phyloP scores from a whole-genome alignment of 2,888 invertebrate species.

The Palloptera scutellata region DNA sequence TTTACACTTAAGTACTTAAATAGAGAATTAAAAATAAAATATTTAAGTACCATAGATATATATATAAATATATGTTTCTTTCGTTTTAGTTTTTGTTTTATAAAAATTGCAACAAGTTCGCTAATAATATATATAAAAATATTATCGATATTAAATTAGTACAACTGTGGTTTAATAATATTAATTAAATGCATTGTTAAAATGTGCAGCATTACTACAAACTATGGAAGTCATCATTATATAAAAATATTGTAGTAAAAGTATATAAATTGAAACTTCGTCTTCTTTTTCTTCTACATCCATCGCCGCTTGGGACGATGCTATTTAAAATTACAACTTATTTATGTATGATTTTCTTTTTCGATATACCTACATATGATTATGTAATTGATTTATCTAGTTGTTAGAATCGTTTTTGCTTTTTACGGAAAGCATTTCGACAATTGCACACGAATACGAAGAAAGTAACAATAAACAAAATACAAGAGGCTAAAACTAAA shows the following conservation, averaged over 20 bases:
- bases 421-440: constrained; percentile 55
- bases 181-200: constrained; percentile 39
- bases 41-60: constrained; percentile 4
- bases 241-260: constrained; percentile 6
- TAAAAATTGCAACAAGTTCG: constrained; percentile 2
- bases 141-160: constrained; percentile 13
- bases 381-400: neutral
- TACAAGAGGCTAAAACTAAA: constrained; percentile 70
- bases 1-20: constrained; percentile 1
- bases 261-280: neutral
- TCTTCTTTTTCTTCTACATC: neutral
- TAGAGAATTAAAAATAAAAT: neutral
- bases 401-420: constrained; percentile 33
- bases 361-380: neutral
- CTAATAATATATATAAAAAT: constrained; percentile 3
- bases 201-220: constrained; percentile 36
- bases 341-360: neutral
- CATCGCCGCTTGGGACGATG: neutral
- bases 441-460: constrained; percentile 70
- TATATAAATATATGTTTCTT: neutral
- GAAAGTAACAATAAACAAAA: constrained; percentile 70
- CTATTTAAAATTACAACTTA: neutral
- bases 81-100: neutral
- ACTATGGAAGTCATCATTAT: constrained; percentile 38
- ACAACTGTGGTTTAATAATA: constrained; percentile 8